Evolutionary conservation across 2,888 invertebrate genomes (phyloP).

Genomic region (Cloeon dipterum): DNA sequence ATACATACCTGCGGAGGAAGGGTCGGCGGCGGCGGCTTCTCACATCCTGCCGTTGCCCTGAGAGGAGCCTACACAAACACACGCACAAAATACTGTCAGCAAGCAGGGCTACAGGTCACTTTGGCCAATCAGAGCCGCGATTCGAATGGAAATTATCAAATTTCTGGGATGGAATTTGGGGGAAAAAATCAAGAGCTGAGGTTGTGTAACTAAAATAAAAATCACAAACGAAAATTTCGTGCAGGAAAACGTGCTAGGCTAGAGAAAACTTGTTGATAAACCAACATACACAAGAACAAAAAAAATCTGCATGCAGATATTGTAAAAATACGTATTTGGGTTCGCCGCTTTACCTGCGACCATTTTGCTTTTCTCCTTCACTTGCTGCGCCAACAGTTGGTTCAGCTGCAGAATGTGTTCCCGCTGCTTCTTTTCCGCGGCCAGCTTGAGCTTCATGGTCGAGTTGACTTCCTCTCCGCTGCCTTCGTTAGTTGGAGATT

Average conservation of each 20-base stretch:
- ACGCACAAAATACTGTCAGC: neutral
- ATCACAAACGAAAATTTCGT: neutral
- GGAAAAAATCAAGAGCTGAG: neutral
- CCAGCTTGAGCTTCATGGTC: slow-evolving; percentile 42
- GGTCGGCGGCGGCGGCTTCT: neutral
- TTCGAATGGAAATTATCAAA: no score
- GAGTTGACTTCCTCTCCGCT: slow-evolving; percentile 15
- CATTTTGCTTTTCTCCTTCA: slow-evolving; percentile 86
- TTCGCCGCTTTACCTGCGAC: slow-evolving; percentile 54
- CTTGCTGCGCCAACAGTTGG: slow-evolving; percentile 80
- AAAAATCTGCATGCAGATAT: neutral
- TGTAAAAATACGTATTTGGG: neutral
- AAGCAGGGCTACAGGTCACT: no score
- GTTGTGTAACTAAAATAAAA: neutral
- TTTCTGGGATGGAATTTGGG: neutral
- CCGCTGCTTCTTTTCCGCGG: slow-evolving; percentile 66
- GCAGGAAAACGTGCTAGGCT: neutral
- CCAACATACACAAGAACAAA: neutral
- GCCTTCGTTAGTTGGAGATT: neutral
- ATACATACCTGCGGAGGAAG: neutral
- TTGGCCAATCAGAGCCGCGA: no score
- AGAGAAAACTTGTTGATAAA: neutral
- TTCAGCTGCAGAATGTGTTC: slow-evolving; percentile 76
- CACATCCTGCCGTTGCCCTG: neutral
- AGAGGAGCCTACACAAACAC: neutral